Percentiles rank a stretch among this genome's conserved stretches.
phyloP scores from a whole-genome alignment of 2,113 vertebrate species.

The Ceuthmochares aereus region DNA sequence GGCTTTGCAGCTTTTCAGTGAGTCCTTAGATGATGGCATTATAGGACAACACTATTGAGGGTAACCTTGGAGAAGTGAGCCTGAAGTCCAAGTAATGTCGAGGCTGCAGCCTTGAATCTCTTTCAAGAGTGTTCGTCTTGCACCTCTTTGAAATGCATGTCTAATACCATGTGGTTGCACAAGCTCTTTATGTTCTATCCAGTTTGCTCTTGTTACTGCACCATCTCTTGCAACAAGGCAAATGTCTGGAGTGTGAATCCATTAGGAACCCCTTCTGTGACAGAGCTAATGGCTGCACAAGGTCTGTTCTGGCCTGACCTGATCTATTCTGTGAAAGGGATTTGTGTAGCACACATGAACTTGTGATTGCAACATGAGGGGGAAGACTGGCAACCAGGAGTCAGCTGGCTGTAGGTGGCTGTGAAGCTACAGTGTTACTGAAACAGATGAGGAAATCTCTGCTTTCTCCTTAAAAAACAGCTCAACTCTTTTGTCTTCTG shows the following conservation, averaged over 20 bases:
- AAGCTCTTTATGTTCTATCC: background rate
- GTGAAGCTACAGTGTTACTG: background rate
- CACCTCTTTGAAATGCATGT: background rate
- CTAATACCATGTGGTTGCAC: background rate
- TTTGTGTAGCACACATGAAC: accelerated
- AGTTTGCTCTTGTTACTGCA: background rate
- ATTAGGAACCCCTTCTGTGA: background rate
- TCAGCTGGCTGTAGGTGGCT: background rate
- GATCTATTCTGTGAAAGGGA: background rate
- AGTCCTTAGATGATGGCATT: background rate
- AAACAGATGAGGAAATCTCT: background rate
- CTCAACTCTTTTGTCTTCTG: background rate
- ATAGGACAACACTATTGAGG: background rate
- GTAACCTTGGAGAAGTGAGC: background rate
- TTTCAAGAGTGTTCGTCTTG: background rate
- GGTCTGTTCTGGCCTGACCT: background rate
- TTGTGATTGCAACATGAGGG: accelerated
- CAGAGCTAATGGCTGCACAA: background rate
- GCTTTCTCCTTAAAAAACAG: background rate
- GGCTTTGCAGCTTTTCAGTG: background rate
- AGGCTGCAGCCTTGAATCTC: background rate
- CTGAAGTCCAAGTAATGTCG: background rate
- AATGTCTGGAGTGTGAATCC: background rate
- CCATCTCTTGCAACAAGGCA: background rate
- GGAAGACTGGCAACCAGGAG: background rate